Conservation (phyloP, 2,888 invertebrate species). For the Tigriopus californicus region DNA sequence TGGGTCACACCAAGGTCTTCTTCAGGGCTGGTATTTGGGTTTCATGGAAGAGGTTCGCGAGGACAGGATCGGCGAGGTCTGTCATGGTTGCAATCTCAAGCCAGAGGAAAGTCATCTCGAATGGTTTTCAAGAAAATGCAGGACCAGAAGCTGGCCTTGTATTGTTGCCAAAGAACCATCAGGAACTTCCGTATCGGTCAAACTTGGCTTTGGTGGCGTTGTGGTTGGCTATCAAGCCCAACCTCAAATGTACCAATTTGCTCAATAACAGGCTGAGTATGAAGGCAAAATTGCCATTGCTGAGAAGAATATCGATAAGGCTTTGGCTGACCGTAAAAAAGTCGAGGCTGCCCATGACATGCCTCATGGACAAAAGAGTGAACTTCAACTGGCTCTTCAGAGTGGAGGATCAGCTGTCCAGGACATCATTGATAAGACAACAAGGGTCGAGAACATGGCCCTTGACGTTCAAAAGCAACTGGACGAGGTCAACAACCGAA, state of each 20-base stretch:
- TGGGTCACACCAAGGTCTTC: conserved; percentile 95
- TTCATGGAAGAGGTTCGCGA: conserved; percentile 99
- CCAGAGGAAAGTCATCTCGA: conserved; percentile 75
- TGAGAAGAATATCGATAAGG: conserved; percentile 79
- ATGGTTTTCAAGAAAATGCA: conserved; percentile 93
- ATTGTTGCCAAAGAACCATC: conserved; percentile 15
- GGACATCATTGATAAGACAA: conserved; percentile 78
- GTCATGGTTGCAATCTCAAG: conserved; percentile 91
- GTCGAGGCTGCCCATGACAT: conserved; percentile 81
- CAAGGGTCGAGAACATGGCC: conserved; percentile 86
- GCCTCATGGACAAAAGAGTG: conserved; percentile 81
- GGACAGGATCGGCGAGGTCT: conserved; percentile 95
- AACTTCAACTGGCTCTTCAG: conserved; percentile 64
- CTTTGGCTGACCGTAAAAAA: conserved; percentile 91
- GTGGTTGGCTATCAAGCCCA: conserved; percentile 97
- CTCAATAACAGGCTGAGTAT: conserved; percentile 59
- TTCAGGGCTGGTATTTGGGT: conserved; percentile 99
- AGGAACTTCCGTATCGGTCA: conserved; percentile 14
- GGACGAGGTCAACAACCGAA: conserved; percentile 46
- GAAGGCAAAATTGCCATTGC: conserved; percentile 92
- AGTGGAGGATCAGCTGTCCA: conserved; percentile 79
- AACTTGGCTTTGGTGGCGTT: conserved; percentile 99
- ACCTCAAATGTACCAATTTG: conserved; percentile 93
- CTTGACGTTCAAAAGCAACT: conserved; percentile 86
- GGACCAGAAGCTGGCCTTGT: conserved; percentile 55